Evolutionary conservation across 2,888 invertebrate genomes (phyloP), one percentile per base, ranked within the genome.

Genomic region (Tachystola acroxantha): DNA sequence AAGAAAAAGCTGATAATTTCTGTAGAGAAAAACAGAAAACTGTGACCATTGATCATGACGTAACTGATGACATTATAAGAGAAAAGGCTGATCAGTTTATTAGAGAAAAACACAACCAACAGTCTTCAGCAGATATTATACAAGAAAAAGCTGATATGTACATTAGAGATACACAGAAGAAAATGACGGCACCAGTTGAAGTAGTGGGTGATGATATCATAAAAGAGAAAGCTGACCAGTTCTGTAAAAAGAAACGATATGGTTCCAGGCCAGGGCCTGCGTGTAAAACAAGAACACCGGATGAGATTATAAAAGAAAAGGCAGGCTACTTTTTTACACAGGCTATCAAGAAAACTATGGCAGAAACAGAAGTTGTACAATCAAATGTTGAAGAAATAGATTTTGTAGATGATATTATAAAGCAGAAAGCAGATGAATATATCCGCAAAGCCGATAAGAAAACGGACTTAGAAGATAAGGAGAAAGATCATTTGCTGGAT

Each of bases 101-200:
- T n/a, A n/a, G n/a, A n/a, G n/a, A n/a, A n/a, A n/a, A n/a, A n/a
- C n/a, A n/a, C n/a, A n/a, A n/a, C n/a, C n/a, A n/a, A n/a, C n/a
- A n/a, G n/a, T n/a, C n/a, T n/a, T n/a, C n/a, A n/a, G 54, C 55
- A n/a, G 50, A 61, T 34, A 42, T 59, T 39, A 48, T 43, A 41
- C 40, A 40, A 36, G 32, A 32, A 13, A 47, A 42, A 37, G 34
- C 37, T 11, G 34, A 35, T 9, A 27, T 10, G n/a, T 6, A 16
- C 3, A 16, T 3, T 31, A 1, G 13, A 1, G 34, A 43, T 16
- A 16, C 6, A 3, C 3, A 16, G 6, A 4, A 16, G 3, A 6
- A 16, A 16, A 16, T 6, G 16, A 3, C 16, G 16, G 16, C 3
- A 6, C 6, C 16, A 16, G 16, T 4, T 16, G 16, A 16, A 16